These are phyloP conservation scores for Hipparchia sbordonii DNA, from an alignment of 2,888 invertebrate species.

Conservation along the genomic window DNA sequence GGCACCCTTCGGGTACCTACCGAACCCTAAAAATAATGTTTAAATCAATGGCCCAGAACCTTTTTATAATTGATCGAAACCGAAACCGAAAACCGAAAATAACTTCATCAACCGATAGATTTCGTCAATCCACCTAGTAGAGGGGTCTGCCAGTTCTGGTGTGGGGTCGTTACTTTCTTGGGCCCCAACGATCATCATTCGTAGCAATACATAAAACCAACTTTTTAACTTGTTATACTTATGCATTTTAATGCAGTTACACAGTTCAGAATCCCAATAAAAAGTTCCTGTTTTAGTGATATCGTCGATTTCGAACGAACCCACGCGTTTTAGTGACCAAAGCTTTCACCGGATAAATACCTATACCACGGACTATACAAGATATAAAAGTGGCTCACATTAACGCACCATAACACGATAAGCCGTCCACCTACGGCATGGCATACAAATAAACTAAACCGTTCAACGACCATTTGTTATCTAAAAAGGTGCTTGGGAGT, in stretches of 20 bases:
- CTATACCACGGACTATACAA: not conserved
- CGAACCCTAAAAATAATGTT: too few relatives aligned
- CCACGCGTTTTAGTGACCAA: constrained; percentile 5
- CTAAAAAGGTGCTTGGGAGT: too few relatives aligned
- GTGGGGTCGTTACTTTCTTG: too few relatives aligned
- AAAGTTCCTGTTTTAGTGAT: constrained; percentile 1
- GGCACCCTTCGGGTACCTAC: too few relatives aligned
- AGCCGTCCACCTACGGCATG: constrained; percentile 54
- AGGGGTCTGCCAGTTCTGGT: too few relatives aligned
- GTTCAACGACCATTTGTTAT: constrained; percentile 17
- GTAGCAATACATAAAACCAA: not conserved
- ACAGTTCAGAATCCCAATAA: not conserved
- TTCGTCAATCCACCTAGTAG: too few relatives aligned
- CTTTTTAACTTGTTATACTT: not conserved
- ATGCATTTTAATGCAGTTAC: not conserved
- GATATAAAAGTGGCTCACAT: constrained; percentile 10
- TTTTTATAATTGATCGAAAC: too few relatives aligned
- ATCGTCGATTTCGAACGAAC: constrained; percentile 9
- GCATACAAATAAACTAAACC: constrained; percentile 61
- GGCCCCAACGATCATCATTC: too few relatives aligned
- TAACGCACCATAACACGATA: constrained; percentile 19
- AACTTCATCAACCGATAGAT: too few relatives aligned
- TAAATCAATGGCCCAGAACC: too few relatives aligned
- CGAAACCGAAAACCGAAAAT: too few relatives aligned
- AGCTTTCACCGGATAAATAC: constrained; percentile 19